These are phyloP conservation scores for Leptonema lineaticorne DNA, from an alignment of 1,140 invertebrate species.

Conservation along the genomic window DNA sequence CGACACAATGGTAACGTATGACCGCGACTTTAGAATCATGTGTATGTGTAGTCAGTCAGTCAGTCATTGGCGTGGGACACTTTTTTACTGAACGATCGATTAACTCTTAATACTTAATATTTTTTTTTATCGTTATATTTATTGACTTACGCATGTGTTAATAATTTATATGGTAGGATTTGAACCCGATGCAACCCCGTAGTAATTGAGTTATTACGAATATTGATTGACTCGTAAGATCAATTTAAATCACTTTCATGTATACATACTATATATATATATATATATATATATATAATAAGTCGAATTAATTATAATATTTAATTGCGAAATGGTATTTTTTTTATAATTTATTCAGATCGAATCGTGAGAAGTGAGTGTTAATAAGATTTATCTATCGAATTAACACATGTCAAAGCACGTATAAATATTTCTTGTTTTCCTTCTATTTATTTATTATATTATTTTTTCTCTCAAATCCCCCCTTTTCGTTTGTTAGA, in stretches of 20 bases:
- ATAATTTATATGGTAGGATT: neutral
- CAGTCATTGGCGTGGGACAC: conserved; percentile 15
- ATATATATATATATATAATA: neutral
- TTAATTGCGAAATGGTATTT: neutral
- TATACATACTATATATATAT: neutral
- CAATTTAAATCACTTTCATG: too few species aligned
- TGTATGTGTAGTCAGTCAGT: neutral
- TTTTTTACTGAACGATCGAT: neutral
- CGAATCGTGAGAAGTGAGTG: too few species aligned
- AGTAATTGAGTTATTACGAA: conserved; percentile 8
- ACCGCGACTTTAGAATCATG: too few species aligned
- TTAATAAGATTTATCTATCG: conserved; percentile 20
- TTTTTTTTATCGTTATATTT: neutral
- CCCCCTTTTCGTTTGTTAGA: conserved; percentile 5
- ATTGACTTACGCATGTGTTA: neutral
- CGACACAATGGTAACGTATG: too few species aligned
- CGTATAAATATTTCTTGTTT: conserved; percentile 23
- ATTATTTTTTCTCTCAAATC: neutral
- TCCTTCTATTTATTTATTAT: neutral
- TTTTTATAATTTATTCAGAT: conserved; percentile 3
- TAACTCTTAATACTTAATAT: neutral
- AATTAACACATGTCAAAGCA: conserved; percentile 30
- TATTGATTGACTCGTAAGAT: neutral
- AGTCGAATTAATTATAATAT: neutral
- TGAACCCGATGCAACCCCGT: conserved; percentile 2